These are phyloP conservation scores for Typhlichthys eigenmanni DNA, from an alignment of 2,797 vertebrate species.

Conservation along the genomic window DNA sequence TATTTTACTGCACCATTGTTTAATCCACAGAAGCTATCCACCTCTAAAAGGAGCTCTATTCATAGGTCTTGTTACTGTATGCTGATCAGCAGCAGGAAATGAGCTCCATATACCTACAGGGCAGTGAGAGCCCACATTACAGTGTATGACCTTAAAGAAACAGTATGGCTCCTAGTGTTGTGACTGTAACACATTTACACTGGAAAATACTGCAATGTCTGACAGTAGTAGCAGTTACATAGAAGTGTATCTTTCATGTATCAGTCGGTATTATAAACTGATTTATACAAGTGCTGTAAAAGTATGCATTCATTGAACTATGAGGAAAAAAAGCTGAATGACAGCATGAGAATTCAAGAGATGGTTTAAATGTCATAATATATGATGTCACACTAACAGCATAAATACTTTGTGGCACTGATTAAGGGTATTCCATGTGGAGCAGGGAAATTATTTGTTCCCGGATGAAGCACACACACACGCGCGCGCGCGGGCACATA, in stretches of 20 bases:
- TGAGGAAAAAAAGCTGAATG: no score
- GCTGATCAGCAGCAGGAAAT: slow-evolving; percentile 64
- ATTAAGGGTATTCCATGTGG: background rate
- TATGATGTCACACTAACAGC: background rate
- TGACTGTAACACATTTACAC: slow-evolving; percentile 38
- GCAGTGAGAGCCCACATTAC: slow-evolving; percentile 32
- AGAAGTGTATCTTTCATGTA: no score
- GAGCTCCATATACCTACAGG: slow-evolving; percentile 58
- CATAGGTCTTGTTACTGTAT: slow-evolving; percentile 33
- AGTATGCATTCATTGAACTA: no score
- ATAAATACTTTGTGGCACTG: slow-evolving; percentile 6
- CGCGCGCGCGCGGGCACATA: no score
- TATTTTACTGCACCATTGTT: slow-evolving; percentile 45
- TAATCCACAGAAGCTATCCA: slow-evolving; percentile 35
- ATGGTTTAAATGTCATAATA: background rate
- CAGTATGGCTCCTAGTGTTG: slow-evolving; percentile 40
- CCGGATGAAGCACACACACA: background rate
- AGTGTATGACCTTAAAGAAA: slow-evolving; percentile 41
- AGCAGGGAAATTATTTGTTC: slow-evolving; percentile 19
- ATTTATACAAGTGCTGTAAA: no score
- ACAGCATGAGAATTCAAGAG: no score
- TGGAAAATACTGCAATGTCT: slow-evolving; percentile 1
- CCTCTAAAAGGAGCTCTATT: slow-evolving; percentile 55
- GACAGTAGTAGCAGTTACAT: no score
- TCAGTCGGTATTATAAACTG: no score